A percentile compares a stretch with the other conserved stretches of the same genome.
These are phyloP conservation scores for Ephestia elutella DNA, from an alignment of 1,140 invertebrate genomes.

Conservation along the genomic window DNA sequence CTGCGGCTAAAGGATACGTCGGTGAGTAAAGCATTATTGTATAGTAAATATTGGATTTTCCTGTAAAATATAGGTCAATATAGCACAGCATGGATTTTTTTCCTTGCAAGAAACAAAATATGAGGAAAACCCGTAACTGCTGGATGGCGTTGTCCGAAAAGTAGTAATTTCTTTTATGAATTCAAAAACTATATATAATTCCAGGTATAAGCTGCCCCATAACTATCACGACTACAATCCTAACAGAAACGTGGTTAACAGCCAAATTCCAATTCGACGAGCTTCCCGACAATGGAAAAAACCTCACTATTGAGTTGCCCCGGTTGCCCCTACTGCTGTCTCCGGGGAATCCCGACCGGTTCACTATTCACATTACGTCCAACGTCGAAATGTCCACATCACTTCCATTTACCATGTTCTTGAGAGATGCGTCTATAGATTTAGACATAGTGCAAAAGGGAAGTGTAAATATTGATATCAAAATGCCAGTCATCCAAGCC, in stretches of 20 bases:
- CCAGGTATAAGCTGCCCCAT: slow-evolving; percentile 43
- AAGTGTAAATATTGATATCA: slow-evolving; percentile 40
- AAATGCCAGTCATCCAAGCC: slow-evolving; percentile 55
- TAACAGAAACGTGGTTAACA: slow-evolving; percentile 57
- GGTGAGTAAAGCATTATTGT: slow-evolving; percentile 35
- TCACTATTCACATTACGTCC: slow-evolving; percentile 51
- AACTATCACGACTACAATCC: slow-evolving; percentile 41
- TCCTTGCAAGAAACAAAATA: too few relatives aligned
- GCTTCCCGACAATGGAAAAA: slow-evolving; percentile 26
- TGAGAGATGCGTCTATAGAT: slow-evolving; percentile 57
- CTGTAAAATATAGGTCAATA: too few relatives aligned
- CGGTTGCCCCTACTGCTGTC: slow-evolving; percentile 51
- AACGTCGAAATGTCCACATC: slow-evolving; percentile 42
- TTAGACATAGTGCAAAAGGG: slow-evolving; percentile 42
- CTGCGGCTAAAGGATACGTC: slow-evolving; percentile 47
- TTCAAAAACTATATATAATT: too few relatives aligned
- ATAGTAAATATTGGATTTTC: too few relatives aligned
- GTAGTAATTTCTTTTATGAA: too few relatives aligned
- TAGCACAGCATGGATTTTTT: too few relatives aligned
- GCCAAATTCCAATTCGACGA: slow-evolving; percentile 48
- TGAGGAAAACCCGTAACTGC: too few relatives aligned
- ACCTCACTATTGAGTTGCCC: slow-evolving; percentile 52
- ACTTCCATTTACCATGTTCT: slow-evolving; percentile 41
- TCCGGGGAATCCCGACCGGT: slow-evolving; percentile 52
- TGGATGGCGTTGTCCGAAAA: too few relatives aligned